A percentile compares a stretch with the other conserved stretches of the same genome.
Evolutionary conservation across 2,113 vertebrate genomes (phyloP).

Genomic region (Halcyon malimbica): DNA sequence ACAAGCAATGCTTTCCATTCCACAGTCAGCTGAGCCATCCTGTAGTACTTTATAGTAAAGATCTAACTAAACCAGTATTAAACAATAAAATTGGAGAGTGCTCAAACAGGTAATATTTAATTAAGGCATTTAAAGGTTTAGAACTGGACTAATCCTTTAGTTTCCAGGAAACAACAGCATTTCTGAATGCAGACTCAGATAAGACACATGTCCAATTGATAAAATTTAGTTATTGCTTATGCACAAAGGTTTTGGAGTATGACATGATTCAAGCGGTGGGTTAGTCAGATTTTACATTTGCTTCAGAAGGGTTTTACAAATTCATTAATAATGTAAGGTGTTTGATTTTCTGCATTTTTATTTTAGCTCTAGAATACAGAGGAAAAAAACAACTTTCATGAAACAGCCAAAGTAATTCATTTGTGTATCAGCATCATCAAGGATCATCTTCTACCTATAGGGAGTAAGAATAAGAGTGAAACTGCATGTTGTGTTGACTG

Average conservation of each 20-base stretch:
- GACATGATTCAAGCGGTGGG: not conserved
- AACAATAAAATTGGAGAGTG: not conserved
- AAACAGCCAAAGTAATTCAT: not conserved
- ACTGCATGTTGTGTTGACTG: not conserved
- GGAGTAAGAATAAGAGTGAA: conserved; percentile 4
- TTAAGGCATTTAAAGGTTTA: not conserved
- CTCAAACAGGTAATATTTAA: not conserved
- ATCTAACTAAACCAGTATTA: not conserved
- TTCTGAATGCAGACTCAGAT: not conserved
- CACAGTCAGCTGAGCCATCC: not conserved
- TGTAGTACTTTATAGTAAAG: not conserved
- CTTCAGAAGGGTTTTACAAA: not conserved
- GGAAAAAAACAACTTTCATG: not conserved
- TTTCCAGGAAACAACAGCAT: not conserved
- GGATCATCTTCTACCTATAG: conserved; percentile 34
- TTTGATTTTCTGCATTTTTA: not conserved
- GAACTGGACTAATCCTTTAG: not conserved
- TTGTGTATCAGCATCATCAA: not conserved
- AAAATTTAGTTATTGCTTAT: not conserved
- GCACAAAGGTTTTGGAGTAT: not conserved
- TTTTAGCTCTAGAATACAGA: not conserved
- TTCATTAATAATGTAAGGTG: not conserved
- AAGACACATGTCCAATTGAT: not conserved
- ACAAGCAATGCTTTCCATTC: not conserved
- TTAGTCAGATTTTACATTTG: not conserved